phyloP scores from a whole-genome alignment of 2,888 invertebrate genomes.

The Brachypterus glaber region DNA sequence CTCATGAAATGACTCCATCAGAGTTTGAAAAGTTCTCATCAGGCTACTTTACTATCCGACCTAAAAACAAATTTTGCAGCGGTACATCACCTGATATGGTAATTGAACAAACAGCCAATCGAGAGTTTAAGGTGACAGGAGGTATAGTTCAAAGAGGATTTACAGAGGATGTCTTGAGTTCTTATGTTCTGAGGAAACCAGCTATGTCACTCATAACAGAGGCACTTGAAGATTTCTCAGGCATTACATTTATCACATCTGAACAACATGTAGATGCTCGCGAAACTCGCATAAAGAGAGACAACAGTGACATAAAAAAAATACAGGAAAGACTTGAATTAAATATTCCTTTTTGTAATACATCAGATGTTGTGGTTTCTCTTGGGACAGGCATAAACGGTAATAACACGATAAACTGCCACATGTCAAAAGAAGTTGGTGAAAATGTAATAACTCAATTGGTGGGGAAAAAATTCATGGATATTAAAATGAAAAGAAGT shows the following conservation, averaged over 20 bases:
- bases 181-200: neutral
- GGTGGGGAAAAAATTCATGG: no score
- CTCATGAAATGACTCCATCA: neutral
- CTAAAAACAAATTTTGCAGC: neutral
- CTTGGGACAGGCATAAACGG: no score
- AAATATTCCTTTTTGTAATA: no score
- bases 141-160: neutral
- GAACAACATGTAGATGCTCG: neutral
- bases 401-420: no score
- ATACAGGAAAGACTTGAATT: no score
- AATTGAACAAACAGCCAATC: neutral
- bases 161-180: neutral
- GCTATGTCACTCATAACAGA: neutral
- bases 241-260: neutral
- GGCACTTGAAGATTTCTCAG: neutral
- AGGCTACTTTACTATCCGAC: neutral
- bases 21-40: neutral
- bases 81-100: neutral
- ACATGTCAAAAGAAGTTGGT: no score
- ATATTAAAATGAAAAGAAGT: no score
- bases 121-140: neutral
- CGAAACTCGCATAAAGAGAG: neutral
- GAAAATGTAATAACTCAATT: no score
- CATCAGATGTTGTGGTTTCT: no score
- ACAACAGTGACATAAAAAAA: neutral